A percentile compares a stretch with the other conserved stretches of the same genome.
phyloP scores from a whole-genome alignment of 2,888 invertebrate species.

The Salpingus planirostris region DNA sequence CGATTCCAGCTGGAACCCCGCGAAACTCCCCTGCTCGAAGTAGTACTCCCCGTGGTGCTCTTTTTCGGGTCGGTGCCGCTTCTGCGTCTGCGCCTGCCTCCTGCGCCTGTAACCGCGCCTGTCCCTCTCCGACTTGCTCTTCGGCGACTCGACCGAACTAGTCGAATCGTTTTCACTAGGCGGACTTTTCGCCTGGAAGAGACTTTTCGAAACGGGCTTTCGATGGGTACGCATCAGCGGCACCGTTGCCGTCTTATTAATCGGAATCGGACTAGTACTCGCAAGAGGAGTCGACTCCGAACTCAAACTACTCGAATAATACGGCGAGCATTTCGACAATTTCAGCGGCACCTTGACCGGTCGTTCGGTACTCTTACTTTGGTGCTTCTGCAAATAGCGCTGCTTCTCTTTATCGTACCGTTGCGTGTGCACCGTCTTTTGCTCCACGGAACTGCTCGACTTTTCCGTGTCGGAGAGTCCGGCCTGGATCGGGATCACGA shows the following conservation, averaged over 20 bases:
- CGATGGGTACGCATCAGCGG: constrained; percentile 37
- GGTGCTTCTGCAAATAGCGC: constrained; percentile 33
- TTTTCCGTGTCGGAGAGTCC: constrained; percentile 40
- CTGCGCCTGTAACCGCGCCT: constrained; percentile 60
- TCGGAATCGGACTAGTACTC: constrained; percentile 49
- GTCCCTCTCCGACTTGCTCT: constrained; percentile 44
- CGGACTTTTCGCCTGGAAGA: constrained; percentile 58
- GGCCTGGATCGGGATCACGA: constrained; percentile 44
- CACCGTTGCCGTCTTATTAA: constrained; percentile 50
- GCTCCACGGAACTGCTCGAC: constrained; percentile 45
- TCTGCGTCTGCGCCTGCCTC: constrained; percentile 50
- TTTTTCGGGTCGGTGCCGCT: constrained; percentile 49
- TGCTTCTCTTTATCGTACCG: constrained; percentile 38
- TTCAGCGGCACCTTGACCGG: constrained; percentile 43
- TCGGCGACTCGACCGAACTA: constrained; percentile 61
- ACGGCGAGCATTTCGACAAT: constrained; percentile 61
- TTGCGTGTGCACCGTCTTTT: constrained; percentile 38
- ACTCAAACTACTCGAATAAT: constrained; percentile 66
- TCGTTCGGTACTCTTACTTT: constrained; percentile 35
- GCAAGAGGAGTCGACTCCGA: constrained; percentile 65
- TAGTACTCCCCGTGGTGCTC: constrained; percentile 38
- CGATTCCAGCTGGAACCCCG: constrained; percentile 32
- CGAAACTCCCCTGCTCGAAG: constrained; percentile 35
- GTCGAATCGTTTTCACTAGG: constrained; percentile 69
- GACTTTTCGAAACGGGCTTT: constrained; percentile 49